A percentile compares a stretch with the other conserved stretches of the same genome.
phyloP scores from a whole-genome alignment of 1,140 invertebrate genomes.

The Drosophila lowei region DNA sequence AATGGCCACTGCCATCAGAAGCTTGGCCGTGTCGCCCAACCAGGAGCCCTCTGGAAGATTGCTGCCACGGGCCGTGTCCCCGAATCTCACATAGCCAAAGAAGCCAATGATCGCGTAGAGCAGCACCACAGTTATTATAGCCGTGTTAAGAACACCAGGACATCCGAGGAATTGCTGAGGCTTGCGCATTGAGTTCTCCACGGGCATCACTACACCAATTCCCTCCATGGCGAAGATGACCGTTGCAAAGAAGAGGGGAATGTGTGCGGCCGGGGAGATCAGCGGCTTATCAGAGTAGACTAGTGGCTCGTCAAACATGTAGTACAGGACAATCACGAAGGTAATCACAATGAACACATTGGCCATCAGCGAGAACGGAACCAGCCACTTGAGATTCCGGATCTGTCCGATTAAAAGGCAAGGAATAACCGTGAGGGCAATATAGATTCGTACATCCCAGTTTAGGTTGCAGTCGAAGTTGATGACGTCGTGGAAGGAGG shows the following conservation, averaged over 20 bases:
- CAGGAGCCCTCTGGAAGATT: conserved; percentile 86
- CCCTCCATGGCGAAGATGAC: conserved; percentile 92
- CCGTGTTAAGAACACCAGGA: conserved; percentile 91
- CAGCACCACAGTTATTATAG: conserved; percentile 90
- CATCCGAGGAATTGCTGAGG: conserved; percentile 91
- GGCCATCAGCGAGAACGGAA: conserved; percentile 89
- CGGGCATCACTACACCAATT: conserved; percentile 92
- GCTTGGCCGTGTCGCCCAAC: conserved; percentile 88
- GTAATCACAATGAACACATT: conserved; percentile 88
- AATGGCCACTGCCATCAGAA: conserved; percentile 93
- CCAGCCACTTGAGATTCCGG: conserved; percentile 88
- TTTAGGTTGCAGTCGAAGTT: conserved; percentile 72
- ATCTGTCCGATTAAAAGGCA: conserved; percentile 84
- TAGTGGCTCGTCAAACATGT: conserved; percentile 86
- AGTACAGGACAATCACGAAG: conserved; percentile 89
- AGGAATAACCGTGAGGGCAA: conserved; percentile 71
- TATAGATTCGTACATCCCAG: conserved; percentile 81
- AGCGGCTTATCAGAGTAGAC: conserved; percentile 84
- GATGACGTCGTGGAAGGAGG: conserved; percentile 88
- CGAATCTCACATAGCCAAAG: conserved; percentile 92
- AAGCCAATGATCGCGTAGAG: conserved; percentile 91
- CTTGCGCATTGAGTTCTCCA: conserved; percentile 94
- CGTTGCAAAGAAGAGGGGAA: conserved; percentile 89
- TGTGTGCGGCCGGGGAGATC: conserved; percentile 83
- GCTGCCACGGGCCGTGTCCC: conserved; percentile 86